These are phyloP conservation scores for Drosophila histrio DNA, from an alignment of 2,888 invertebrate species.

Conservation along the genomic window DNA sequence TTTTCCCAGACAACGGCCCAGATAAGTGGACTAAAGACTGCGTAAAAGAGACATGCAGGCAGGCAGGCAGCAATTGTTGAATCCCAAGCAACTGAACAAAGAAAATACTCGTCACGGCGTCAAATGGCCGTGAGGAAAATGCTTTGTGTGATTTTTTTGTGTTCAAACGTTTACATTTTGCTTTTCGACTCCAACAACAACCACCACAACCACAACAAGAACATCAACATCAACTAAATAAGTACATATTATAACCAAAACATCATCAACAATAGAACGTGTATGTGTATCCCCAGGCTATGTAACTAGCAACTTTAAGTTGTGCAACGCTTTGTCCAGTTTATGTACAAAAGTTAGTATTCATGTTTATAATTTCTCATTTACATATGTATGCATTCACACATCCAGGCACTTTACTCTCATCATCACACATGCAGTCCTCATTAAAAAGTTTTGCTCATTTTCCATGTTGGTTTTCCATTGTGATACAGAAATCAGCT, in stretches of 20 bases:
- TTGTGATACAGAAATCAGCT: slow-evolving; percentile 79
- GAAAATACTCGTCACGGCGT: slow-evolving; percentile 53
- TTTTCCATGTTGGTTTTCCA: slow-evolving; percentile 1
- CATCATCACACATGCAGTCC: neutral
- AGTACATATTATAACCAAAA: slow-evolving; percentile 13
- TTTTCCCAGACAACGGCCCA: slow-evolving; percentile 82
- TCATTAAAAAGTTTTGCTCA: neutral
- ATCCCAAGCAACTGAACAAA: slow-evolving; percentile 79
- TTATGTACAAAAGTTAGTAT: slow-evolving; percentile 78
- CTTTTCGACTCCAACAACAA: slow-evolving; percentile 49
- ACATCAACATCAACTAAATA: slow-evolving; percentile 1
- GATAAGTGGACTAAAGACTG: slow-evolving; percentile 81
- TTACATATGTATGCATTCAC: slow-evolving; percentile 6
- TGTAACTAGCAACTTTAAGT: slow-evolving; percentile 67
- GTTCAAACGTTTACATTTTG: slow-evolving; percentile 76
- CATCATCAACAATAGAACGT: slow-evolving; percentile 41
- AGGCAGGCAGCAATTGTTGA: slow-evolving; percentile 53
- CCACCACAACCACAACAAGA: slow-evolving; percentile 7
- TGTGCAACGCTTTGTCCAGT: slow-evolving; percentile 74
- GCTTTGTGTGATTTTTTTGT: slow-evolving; percentile 80
- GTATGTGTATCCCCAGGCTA: slow-evolving; percentile 42
- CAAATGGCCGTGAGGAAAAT: slow-evolving; percentile 60
- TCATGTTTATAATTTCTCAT: slow-evolving; percentile 19
- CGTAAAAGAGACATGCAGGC: slow-evolving; percentile 23
- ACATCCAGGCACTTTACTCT: slow-evolving; percentile 14